These are phyloP conservation scores for Chaetodon trifascialis DNA, from an alignment of 2,113 vertebrate genomes.

Conservation along the genomic window DNA sequence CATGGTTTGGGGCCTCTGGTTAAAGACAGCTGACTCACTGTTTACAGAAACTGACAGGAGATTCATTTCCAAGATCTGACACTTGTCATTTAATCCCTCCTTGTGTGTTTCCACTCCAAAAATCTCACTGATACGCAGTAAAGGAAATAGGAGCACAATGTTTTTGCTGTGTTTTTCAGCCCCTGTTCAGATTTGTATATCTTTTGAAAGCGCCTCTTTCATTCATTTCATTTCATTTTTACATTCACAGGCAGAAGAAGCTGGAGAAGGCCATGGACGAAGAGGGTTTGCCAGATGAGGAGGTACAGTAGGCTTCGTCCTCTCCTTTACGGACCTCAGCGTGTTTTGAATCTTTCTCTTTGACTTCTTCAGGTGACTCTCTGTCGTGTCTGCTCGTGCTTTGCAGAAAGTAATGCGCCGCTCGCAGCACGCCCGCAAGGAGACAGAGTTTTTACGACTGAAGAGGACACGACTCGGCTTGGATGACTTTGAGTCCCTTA, in stretches of 20 bases:
- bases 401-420: conserved; percentile 93
- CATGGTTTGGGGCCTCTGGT: not conserved
- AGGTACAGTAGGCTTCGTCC: conserved; percentile 80
- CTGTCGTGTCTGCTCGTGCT: not conserved
- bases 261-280: conserved; percentile 98
- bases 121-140: not conserved
- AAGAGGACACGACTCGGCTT: conserved; percentile 96
- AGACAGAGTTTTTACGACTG: conserved; percentile 95
- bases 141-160: not conserved
- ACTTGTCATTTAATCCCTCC: not conserved
- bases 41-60: conserved; percentile 19
- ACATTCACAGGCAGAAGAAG: conserved; percentile 90
- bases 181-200: not conserved
- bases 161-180: not conserved
- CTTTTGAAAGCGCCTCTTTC: not conserved
- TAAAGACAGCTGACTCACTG: conserved; percentile 15
- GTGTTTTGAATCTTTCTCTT: not conserved
- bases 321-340: not conserved
- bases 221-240: not conserved
- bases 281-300: conserved; percentile 95
- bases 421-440: conserved; percentile 96
- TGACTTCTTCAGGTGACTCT: not conserved
- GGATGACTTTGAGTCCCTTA: conserved; percentile 97
- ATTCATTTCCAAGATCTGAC: conserved; percentile 6
- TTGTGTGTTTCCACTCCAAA: not conserved